Evolutionary conservation across 1,140 invertebrate genomes (phyloP), one percentile per base, ranked within the genome.

Genomic region (Psilanteris sp.): DNA sequence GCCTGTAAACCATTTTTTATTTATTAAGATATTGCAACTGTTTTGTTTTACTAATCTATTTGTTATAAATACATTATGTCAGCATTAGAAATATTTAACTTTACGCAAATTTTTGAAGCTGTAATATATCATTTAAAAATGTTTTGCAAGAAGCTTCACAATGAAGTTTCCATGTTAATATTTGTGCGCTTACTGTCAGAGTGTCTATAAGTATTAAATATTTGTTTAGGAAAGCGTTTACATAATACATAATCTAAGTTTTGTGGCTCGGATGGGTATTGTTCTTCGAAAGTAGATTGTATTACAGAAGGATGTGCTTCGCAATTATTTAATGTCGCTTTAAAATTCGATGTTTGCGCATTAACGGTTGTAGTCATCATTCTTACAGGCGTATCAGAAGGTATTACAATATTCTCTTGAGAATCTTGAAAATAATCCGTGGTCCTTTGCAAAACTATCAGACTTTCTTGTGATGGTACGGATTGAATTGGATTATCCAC

Each of bases 141-240:
- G n/a, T 26, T 26, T 26, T 8, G n/a, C 24, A 26, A 5, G 3
- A 6, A 9, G 8, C 11, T 55, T 85, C 82, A 88, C 39, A 88
- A 81, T 3, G 87, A 88, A 5, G 87, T 87, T 61, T 88, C 87
- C 78, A 88, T 87, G 32, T 84, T 88, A 29, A 87, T 41, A 52
- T 86, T 87, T 32, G 79, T 78, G 18, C 83, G 81, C 43, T 64
- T 85, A 13, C 34, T 61, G 4, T 79, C 73, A 14, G 52, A 7
- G 10, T 72, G 71, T 41, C 61, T 67, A 41, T 64, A 55, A 48
- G 6, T 52, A 50, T 72, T 44, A 46, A 81, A 78, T 9, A 79
- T 67, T 3, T 79, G 76, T 27, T 81, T 80, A 0, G 79, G 84
- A 39, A 81, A 81, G 31, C 81, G 85, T 36, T 81, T 78, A 1